Base-by-base conservation (phyloP, 2,888 invertebrate species). In the Dryobota labecula region DNA sequence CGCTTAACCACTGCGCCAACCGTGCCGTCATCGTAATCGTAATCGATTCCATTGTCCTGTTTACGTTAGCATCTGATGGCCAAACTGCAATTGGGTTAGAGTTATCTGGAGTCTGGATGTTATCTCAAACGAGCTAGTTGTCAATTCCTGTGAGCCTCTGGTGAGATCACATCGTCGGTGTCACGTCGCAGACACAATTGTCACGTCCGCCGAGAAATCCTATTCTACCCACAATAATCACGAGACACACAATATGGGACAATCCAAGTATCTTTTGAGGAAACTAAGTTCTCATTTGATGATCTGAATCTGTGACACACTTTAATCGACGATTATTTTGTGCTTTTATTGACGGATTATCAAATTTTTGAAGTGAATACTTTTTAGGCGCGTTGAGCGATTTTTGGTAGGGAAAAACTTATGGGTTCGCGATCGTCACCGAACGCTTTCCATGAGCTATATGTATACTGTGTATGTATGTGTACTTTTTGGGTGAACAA, bases 111-210 rank as follows among this genome's bases (percentile, higher is more conserved):
- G 53, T 53, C 71, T 62, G 57, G 78, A 80, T 77, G 63, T 70
- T 82, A 83, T 85, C 82, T 65, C 61, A 63, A 84, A 86, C 74
- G 75, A 80, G 84, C 84, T 86, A 83, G 87, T 88, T 86, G 86
- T 86, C 86, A 83, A 89, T 90, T 89, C 86, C 74, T 85, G 73
- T 66, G 74, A 78, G 81, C 53, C 72, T 71, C 82, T 83, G 85
- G 88, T 92, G 92, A 93, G 90, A 88, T 93, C 92, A 91, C 87
- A 86, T 78, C 84, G 84, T 87, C 88, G 89, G 88, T 80, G 87
- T 88, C 90, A 89, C 90, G 91, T 91, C 90, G 85, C 89, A 83
- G 78, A 77, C 84, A 88, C 93, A 94, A 94, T 94, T 93, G 94
- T 92, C 93, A 94, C 94, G 93, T 93, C 93, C 92, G 88, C 83